Conservation (phyloP, 2,797 vertebrate genomes). For the Acipenser ruthenus region DNA sequence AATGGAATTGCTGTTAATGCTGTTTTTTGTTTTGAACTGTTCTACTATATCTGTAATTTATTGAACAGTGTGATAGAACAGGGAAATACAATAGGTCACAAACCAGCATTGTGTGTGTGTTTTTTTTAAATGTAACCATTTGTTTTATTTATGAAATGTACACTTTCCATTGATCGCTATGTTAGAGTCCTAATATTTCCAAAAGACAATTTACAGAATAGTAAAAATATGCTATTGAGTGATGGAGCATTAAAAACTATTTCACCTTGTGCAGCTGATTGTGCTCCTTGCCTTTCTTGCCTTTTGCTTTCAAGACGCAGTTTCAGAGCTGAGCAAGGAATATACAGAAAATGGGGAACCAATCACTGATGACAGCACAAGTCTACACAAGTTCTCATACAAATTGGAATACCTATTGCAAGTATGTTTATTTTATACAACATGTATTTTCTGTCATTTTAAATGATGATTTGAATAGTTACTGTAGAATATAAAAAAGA, state of each 20-base stretch:
- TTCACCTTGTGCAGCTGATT: not conserved
- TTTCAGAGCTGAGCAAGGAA: constrained; percentile 79
- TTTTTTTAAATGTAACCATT: constrained; percentile 6
- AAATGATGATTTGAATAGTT: not conserved
- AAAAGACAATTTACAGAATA: not conserved
- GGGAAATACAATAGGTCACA: too few relatives aligned
- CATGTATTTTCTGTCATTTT: not conserved
- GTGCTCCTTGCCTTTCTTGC: not conserved
- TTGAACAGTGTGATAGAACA: too few relatives aligned
- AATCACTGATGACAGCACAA: constrained; percentile 85
- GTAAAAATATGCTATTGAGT: too few relatives aligned
- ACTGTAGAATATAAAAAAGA: constrained; percentile 1
- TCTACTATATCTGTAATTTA: too few relatives aligned
- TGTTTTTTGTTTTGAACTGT: too few relatives aligned
- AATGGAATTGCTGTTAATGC: too few relatives aligned
- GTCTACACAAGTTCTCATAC: constrained; percentile 89
- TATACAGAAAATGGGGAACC: constrained; percentile 85
- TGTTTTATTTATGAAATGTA: too few relatives aligned
- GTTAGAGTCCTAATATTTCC: too few relatives aligned
- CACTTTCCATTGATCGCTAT: too few relatives aligned
- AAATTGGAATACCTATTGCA: constrained; percentile 93
- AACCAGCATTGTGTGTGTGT: too few relatives aligned
- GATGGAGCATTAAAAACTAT: not conserved
- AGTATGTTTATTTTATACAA: constrained; percentile 48
- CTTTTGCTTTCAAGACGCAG: constrained; percentile 61